Percentiles rank a stretch among this genome's conserved stretches.
These are phyloP conservation scores for Sitta europaea DNA, from an alignment of 2,113 vertebrate species.

Conservation along the genomic window DNA sequence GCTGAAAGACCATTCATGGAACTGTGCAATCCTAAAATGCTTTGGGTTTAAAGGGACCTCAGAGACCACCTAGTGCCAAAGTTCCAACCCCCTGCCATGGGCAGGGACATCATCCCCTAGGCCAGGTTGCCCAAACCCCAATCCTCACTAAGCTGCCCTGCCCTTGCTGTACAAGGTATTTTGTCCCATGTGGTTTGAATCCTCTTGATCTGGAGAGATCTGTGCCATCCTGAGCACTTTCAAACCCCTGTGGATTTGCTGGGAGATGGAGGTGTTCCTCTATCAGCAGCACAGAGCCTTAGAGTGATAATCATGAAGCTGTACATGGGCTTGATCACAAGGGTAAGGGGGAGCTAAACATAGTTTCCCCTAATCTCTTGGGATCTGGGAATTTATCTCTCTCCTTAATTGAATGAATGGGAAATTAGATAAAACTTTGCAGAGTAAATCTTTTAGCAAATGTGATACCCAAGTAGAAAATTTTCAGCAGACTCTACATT, in stretches of 20 bases:
- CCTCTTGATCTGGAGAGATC: neutral
- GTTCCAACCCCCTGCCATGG: neutral
- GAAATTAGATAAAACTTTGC: conserved; percentile 74
- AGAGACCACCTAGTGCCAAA: neutral
- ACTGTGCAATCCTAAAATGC: neutral
- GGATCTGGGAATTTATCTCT: conserved; percentile 64
- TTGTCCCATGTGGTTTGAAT: neutral
- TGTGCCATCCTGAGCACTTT: neutral
- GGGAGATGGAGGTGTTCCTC: neutral
- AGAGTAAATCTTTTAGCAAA: conserved; percentile 74
- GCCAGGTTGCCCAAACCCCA: neutral
- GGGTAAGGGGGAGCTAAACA: conserved; percentile 24
- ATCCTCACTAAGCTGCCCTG: neutral
- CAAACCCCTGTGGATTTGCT: neutral
- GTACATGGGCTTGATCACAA: neutral
- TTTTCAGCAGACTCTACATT: conserved; percentile 47
- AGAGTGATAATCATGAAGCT: neutral
- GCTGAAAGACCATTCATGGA: neutral
- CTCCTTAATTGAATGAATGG: conserved; percentile 73
- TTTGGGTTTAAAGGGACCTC: neutral
- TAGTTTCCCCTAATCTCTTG: conserved; percentile 48
- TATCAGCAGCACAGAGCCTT: neutral
- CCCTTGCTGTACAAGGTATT: neutral
- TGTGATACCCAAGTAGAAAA: conserved; percentile 63
- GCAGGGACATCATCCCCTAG: neutral